Conservation (phyloP, 2,888 invertebrate species). For the Leuctra nigra region DNA sequence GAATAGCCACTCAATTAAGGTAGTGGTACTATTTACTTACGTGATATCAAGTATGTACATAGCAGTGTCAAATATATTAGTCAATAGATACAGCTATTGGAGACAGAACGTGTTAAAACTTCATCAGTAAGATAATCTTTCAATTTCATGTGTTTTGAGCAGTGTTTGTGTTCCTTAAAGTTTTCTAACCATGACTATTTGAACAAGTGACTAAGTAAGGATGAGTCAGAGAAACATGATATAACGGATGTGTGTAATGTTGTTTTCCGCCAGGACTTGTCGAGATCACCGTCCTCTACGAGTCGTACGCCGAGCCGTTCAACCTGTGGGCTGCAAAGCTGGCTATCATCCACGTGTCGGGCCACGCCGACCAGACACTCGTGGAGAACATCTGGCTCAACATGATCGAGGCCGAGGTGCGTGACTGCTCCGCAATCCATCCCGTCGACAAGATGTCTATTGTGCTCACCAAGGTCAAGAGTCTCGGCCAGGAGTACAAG, state of each 20-base stretch:
- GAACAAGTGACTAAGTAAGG: too few species aligned
- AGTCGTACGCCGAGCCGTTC: conserved; percentile 86
- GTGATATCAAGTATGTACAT: too few species aligned
- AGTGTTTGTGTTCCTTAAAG: too few species aligned
- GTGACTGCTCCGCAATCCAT: conserved; percentile 36
- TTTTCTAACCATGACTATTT: too few species aligned
- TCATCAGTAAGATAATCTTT: too few species aligned
- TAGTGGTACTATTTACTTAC: too few species aligned
- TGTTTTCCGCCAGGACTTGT: background rate
- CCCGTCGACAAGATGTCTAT: conserved; percentile 57
- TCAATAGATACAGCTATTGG: too few species aligned
- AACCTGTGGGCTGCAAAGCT: conserved; percentile 90
- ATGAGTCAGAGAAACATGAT: too few species aligned
- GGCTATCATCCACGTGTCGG: conserved; percentile 91
- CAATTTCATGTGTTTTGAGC: too few species aligned
- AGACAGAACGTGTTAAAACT: too few species aligned
- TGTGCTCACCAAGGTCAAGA: conserved; percentile 68
- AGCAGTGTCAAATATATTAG: too few species aligned
- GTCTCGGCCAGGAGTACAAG: conserved; percentile 69
- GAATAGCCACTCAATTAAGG: too few species aligned
- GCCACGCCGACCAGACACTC: conserved; percentile 79
- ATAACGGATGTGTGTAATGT: background rate
- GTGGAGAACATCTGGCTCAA: conserved; percentile 90
- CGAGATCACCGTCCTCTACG: conserved; percentile 57
- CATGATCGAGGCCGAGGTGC: conserved; percentile 50